phyloP scores from a whole-genome alignment of 2,888 invertebrate species.

The Lycophotia porphyrea region DNA sequence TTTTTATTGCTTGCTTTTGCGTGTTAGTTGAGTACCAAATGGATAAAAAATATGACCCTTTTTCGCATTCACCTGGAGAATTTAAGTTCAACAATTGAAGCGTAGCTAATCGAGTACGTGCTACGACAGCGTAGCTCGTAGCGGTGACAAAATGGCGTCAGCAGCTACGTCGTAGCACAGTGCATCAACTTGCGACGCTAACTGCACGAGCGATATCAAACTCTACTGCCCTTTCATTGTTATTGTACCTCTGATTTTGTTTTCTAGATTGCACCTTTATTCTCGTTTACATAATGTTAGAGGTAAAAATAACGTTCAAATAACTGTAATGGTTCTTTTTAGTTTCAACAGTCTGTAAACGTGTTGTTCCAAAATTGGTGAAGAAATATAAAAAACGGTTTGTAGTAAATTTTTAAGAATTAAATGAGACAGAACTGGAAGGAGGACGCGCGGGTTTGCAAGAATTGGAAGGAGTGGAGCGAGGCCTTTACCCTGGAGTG shows the following conservation, averaged over 20 bases:
- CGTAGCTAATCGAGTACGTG: neutral
- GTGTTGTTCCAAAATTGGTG: neutral
- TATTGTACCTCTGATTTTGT: neutral
- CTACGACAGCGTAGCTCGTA: constrained; percentile 11
- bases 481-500: too few species aligned
- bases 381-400: neutral
- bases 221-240: neutral
- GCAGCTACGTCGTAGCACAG: constrained; percentile 21
- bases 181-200: neutral
- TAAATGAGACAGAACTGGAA: too few species aligned
- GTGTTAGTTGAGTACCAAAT: neutral
- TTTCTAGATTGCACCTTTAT: too few species aligned
- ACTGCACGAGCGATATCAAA: neutral
- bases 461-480: too few species aligned
- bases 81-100: neutral
- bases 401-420: neutral
- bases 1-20: too few species aligned
- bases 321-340: neutral
- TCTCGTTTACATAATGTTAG: neutral
- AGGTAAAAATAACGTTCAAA: neutral
- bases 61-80: neutral
- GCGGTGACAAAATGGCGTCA: constrained; percentile 8
- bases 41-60: neutral
- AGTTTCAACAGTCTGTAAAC: neutral
- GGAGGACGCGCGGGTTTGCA: too few species aligned